Evolutionary conservation across 2,888 invertebrate species (phyloP).

Genomic region (Diogma glabrata): DNA sequence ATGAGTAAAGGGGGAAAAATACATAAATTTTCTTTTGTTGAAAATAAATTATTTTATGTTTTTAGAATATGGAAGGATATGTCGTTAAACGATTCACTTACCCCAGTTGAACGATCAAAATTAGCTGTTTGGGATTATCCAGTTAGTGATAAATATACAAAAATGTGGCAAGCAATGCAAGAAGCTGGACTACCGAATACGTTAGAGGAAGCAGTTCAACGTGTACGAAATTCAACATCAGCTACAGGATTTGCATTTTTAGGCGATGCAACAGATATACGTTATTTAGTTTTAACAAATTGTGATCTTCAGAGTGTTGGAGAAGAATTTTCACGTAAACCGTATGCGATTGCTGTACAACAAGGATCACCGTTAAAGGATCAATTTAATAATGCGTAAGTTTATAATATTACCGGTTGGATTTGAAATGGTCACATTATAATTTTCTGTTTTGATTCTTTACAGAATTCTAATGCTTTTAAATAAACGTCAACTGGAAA

Average conservation of each 20-base stretch:
- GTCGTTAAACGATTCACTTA: constrained; percentile 87
- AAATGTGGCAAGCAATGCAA: constrained; percentile 96
- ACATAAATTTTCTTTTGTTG: not conserved
- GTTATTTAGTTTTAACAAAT: constrained; percentile 37
- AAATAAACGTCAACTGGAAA: constrained; percentile 87
- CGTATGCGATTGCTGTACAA: constrained; percentile 94
- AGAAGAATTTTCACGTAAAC: constrained; percentile 94
- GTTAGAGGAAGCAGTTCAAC: constrained; percentile 65
- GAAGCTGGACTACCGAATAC: constrained; percentile 67
- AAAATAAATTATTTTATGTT: constrained; percentile 21
- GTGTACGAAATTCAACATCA: constrained; percentile 54
- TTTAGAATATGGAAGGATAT: constrained; percentile 90
- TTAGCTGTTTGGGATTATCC: constrained; percentile 99
- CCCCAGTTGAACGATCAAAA: constrained; percentile 81
- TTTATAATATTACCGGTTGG: constrained; percentile 20
- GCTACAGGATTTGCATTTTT: constrained; percentile 86
- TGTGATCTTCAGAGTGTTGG: constrained; percentile 81
- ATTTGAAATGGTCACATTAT: not conserved
- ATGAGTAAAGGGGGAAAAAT: constrained; percentile 49
- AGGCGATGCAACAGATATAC: constrained; percentile 89
- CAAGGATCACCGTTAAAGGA: constrained; percentile 90
- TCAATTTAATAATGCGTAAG: constrained; percentile 90
- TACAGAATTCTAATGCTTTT: constrained; percentile 77
- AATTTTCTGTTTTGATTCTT: not conserved
- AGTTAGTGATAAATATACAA: constrained; percentile 95